A percentile compares a stretch with the other conserved stretches of the same genome.
These are phyloP conservation scores for Aleiodes testaceus DNA, from an alignment of 2,888 invertebrate species.

Conservation along the genomic window DNA sequence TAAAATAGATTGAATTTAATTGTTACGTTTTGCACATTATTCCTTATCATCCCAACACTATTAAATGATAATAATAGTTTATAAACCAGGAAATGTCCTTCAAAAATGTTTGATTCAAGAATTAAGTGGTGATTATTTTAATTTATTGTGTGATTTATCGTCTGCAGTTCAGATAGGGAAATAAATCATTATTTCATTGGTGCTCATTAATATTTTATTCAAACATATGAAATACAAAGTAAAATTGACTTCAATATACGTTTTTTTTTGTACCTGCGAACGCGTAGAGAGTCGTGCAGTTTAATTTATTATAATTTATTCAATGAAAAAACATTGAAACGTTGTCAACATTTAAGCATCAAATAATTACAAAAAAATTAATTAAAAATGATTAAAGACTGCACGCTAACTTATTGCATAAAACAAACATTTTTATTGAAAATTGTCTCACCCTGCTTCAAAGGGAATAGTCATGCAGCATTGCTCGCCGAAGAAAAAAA, in stretches of 20 bases:
- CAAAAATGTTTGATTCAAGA: too few relatives aligned
- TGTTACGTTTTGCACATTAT: background rate
- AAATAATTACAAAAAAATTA: constrained; percentile 17
- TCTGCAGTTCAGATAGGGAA: too few relatives aligned
- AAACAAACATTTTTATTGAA: constrained; percentile 47
- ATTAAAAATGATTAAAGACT: background rate
- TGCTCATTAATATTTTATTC: too few relatives aligned
- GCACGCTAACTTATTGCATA: constrained; percentile 47
- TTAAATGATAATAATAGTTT: too few relatives aligned
- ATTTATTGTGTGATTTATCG: too few relatives aligned
- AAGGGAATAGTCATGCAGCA: constrained; percentile 67
- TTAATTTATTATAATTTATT: background rate
- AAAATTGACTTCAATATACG: too few relatives aligned
- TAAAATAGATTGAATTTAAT: constrained; percentile 23
- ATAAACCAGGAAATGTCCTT: too few relatives aligned
- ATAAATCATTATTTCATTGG: too few relatives aligned
- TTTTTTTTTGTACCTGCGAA: too few relatives aligned
- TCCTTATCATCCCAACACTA: constrained; percentile 15
- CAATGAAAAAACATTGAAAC: too few relatives aligned
- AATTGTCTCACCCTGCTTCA: constrained; percentile 61
- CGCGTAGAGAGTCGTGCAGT: constrained; percentile 66
- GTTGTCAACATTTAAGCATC: background rate
- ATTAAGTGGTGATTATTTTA: too few relatives aligned
- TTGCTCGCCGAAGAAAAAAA: constrained; percentile 62
- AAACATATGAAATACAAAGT: too few relatives aligned